These are phyloP conservation scores for Metacarcinus magister DNA, from an alignment of 2,888 invertebrate genomes.

Conservation along the genomic window DNA sequence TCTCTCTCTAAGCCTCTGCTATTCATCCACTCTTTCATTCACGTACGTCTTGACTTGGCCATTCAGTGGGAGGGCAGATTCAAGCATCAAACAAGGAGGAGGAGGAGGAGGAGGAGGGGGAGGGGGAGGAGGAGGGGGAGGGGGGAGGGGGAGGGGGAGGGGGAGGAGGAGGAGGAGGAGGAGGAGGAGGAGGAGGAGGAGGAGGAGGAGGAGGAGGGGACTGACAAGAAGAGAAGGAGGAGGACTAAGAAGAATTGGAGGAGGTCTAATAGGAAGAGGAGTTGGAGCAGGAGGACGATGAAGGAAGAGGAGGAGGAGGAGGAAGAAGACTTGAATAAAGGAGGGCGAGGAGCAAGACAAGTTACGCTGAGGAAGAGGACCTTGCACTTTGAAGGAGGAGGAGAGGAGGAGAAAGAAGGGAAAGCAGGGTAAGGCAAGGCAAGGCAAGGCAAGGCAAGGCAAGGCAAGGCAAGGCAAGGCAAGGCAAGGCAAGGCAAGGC, in stretches of 20 bases:
- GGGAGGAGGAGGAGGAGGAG: slow-evolving; percentile 17
- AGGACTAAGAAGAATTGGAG: not conserved
- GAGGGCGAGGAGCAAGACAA: not conserved
- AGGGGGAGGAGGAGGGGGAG: not conserved
- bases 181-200: slow-evolving; percentile 29
- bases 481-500: too few species aligned
- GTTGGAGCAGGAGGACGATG: not conserved
- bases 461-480: not conserved
- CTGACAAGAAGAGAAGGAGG: not conserved
- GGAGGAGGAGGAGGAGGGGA: not conserved
- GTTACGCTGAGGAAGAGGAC: not conserved
- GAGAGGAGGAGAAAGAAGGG: slow-evolving; percentile 18
- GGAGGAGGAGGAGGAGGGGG: slow-evolving; percentile 18
- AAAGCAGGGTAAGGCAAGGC: not conserved
- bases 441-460: not conserved
- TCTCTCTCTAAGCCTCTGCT: not conserved
- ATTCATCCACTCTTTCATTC: slow-evolving; percentile 5
- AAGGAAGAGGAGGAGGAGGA: not conserved
- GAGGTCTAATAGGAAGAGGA: not conserved
- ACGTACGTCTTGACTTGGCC: not conserved
- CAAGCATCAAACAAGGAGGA: not conserved
- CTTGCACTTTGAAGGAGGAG: not conserved
- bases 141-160: too few species aligned
- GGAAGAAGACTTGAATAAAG: not conserved
- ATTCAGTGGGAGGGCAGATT: not conserved